Evolutionary conservation across 2,888 invertebrate genomes (phyloP).

Genomic region (Petrolisthes cinctipes): DNA sequence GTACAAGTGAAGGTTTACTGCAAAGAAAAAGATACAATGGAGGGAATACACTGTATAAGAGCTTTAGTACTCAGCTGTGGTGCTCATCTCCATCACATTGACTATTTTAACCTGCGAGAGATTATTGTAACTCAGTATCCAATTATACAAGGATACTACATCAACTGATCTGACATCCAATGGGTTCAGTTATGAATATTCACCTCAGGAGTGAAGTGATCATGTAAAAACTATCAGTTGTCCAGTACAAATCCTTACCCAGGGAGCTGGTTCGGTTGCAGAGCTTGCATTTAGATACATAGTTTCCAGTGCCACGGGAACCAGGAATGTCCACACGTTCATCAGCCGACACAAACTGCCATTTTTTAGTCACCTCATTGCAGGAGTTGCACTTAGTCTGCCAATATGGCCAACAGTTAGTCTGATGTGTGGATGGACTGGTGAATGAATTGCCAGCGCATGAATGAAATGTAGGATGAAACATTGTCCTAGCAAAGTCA

Average conservation of each 20-base stretch:
- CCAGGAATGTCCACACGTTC: constrained; percentile 42
- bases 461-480: no score
- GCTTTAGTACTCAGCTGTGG: background rate
- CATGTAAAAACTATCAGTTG: no score
- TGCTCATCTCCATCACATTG: background rate
- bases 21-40: no score
- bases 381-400: constrained; percentile 52
- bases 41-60: background rate
- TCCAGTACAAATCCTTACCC: constrained; percentile 27
- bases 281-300: constrained; percentile 51
- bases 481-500: no score
- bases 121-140: no score
- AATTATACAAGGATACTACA: no score
- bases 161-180: no score
- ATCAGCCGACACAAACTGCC: constrained; percentile 55
- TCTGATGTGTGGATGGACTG: background rate
- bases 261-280: constrained; percentile 46
- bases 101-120: no score
- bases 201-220: no score
- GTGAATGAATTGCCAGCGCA: no score
- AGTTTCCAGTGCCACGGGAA: constrained; percentile 49
- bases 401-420: background rate
- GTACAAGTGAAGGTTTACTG: no score
- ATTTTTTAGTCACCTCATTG: constrained; percentile 50
- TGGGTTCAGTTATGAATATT: no score